Base-by-base conservation (phyloP, 2,888 invertebrate genomes). In the Nomada lathburiana region DNA sequence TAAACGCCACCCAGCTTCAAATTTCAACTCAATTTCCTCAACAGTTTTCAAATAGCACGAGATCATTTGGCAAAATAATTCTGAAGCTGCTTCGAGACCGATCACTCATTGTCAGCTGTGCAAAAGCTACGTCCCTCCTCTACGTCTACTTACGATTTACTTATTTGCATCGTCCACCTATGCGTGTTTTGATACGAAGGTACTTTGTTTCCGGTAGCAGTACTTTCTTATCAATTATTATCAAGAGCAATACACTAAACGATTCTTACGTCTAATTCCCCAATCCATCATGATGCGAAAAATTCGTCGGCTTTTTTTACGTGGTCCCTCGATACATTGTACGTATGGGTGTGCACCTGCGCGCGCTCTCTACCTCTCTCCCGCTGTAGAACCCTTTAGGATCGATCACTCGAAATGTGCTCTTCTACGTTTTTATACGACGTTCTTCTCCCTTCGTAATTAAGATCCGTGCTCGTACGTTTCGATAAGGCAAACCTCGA, bases 251-350 rank as follows among this genome's bases (percentile, higher is more conserved):
- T 42, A 47, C 44, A 2, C 29, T 62, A 2, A 29, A 44, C 50
- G 11, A 55, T 73, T 65, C 96, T 95, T 95, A 96, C 96, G 96
- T 95, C 96, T 95, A 91, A 96, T 96, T 88, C 96, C 96, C 96
- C 96, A 96, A 94, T 96, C 96, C 96, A 96, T 96, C 96, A 96
- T 96, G 92, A 94, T 95, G 91, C 81, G 20, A 50, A 42, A 59
- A 68, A 47, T 57, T 60, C 36, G 44, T 60, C 16, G 44, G 60
- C 63, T 60, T 60, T 20, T 26, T 36, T 26, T 20, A 10, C 42
- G 29, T 68, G 82, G 70, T 74, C 67, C 77, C 75, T 73, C 26
- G 63, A 44, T 57, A n/a, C 13, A 13, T 65, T 20, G 16, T 36
- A 13, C 20, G 23, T 16, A 36, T 20, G 20, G 29, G 52, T 29